These are phyloP conservation scores for Xylota sylvarum DNA, from an alignment of 2,888 invertebrate genomes.

Conservation along the genomic window DNA sequence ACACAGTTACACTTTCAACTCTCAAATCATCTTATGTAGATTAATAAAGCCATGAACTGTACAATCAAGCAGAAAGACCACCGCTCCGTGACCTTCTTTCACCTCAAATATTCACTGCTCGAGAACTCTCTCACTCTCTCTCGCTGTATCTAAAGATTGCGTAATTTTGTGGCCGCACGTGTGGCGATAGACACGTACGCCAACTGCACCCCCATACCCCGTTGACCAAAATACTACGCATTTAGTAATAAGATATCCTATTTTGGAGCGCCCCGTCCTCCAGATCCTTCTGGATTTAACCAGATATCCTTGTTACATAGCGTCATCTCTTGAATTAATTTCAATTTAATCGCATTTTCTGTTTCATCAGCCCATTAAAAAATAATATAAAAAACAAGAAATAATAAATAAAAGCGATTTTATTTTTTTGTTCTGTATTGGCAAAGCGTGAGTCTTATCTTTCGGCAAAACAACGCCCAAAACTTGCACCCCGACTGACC, in stretches of 20 bases:
- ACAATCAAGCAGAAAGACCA: slow-evolving; percentile 11
- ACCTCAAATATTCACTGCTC: slow-evolving; percentile 3
- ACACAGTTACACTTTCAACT: neutral
- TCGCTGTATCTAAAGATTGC: slow-evolving; percentile 30
- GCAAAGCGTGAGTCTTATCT: slow-evolving; percentile 20
- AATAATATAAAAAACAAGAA: neutral
- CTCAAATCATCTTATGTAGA: neutral
- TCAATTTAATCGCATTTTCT: slow-evolving; percentile 24
- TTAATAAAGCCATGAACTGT: slow-evolving; percentile 6
- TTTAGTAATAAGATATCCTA: neutral
- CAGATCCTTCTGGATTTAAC: neutral
- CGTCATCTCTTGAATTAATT: slow-evolving; percentile 40
- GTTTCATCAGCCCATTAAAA: slow-evolving; percentile 8
- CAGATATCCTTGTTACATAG: slow-evolving; percentile 3
- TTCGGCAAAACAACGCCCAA: slow-evolving; percentile 26
- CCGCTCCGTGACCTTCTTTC: slow-evolving; percentile 42
- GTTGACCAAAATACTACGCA: slow-evolving; percentile 1
- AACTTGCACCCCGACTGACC: slow-evolving; percentile 18
- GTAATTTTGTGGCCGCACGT: slow-evolving; percentile 24
- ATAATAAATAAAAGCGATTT: neutral
- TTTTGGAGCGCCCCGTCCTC: neutral
- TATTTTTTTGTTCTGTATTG: slow-evolving; percentile 6
- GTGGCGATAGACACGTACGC: slow-evolving; percentile 41
- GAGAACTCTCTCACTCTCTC: neutral
- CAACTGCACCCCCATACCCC: neutral